Percentiles rank a stretch among this genome's conserved stretches.
phyloP scores from a whole-genome alignment of 2,797 vertebrate species.

The Hydrocynus forskahlii region DNA sequence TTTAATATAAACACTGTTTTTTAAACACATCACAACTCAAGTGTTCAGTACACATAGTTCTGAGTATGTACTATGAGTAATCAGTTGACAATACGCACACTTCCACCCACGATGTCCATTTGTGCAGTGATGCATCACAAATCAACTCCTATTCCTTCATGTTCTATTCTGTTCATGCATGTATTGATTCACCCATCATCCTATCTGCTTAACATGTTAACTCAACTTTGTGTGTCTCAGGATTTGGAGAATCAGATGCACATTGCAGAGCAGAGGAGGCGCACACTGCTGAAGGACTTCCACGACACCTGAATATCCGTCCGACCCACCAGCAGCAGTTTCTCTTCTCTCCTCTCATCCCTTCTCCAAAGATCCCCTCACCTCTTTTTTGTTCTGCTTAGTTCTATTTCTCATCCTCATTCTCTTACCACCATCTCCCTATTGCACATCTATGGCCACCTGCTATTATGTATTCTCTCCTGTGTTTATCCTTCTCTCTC shows the following conservation, averaged over 20 bases:
- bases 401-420: conserved; percentile 47
- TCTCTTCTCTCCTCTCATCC: conserved; percentile 60
- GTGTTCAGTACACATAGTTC: background rate
- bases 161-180: background rate
- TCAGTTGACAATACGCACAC: background rate
- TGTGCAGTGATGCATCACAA: background rate
- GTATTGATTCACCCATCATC: background rate
- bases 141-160: background rate
- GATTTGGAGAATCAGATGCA: conserved; percentile 99
- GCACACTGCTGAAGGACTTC: conserved; percentile 98
- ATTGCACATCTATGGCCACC: conserved; percentile 10
- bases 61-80: background rate
- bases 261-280: conserved; percentile 96
- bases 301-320: conserved; percentile 90
- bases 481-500: conserved; percentile 12
- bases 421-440: conserved; percentile 28
- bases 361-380: conserved; percentile 58
- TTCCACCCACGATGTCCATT: conserved; percentile 7
- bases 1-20: too few species aligned
- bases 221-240: conserved; percentile 66
- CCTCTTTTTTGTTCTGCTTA: conserved; percentile 50
- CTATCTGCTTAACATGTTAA: background rate
- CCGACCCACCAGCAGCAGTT: conserved; percentile 45
- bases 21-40: background rate
- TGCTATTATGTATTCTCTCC: background rate